Evolutionary conservation across 1,140 invertebrate genomes (phyloP).

Genomic region (Hylaeus volcanicus): DNA sequence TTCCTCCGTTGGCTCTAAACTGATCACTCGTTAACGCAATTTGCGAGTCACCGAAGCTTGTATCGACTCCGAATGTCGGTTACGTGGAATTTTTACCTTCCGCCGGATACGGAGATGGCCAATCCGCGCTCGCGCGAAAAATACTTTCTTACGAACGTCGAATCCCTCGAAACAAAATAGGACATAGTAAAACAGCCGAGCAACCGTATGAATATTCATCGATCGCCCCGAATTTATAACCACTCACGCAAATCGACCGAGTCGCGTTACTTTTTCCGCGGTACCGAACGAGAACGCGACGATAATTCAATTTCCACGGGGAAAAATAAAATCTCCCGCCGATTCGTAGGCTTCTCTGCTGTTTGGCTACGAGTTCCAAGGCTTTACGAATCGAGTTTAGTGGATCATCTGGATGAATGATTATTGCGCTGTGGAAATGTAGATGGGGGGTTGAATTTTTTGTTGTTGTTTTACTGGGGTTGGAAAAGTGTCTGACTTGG

Average conservation of each 20-base stretch:
- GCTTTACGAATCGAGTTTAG: no score
- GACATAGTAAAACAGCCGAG: background rate
- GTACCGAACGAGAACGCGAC: background rate
- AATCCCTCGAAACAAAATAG: background rate
- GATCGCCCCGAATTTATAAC: slow-evolving; percentile 24
- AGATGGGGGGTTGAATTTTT: no score
- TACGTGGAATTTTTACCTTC: no score
- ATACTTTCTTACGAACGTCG: background rate
- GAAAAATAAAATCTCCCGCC: slow-evolving; percentile 9
- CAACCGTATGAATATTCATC: slow-evolving; percentile 29
- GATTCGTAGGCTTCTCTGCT: background rate
- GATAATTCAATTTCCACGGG: slow-evolving; percentile 16
- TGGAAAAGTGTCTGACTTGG: no score
- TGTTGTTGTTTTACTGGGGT: no score
- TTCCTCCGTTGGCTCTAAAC: no score
- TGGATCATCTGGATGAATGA: no score
- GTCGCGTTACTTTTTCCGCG: background rate
- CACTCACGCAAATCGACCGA: slow-evolving; percentile 3
- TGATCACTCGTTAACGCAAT: background rate
- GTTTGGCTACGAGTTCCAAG: background rate
- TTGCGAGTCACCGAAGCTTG: background rate
- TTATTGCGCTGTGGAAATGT: no score
- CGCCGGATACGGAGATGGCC: background rate
- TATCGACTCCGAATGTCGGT: no score
- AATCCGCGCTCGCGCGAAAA: background rate